Percentiles rank a stretch among this genome's conserved stretches.
These are phyloP conservation scores for Dysmachus trigonus DNA, from an alignment of 2,888 invertebrate species.

Conservation along the genomic window DNA sequence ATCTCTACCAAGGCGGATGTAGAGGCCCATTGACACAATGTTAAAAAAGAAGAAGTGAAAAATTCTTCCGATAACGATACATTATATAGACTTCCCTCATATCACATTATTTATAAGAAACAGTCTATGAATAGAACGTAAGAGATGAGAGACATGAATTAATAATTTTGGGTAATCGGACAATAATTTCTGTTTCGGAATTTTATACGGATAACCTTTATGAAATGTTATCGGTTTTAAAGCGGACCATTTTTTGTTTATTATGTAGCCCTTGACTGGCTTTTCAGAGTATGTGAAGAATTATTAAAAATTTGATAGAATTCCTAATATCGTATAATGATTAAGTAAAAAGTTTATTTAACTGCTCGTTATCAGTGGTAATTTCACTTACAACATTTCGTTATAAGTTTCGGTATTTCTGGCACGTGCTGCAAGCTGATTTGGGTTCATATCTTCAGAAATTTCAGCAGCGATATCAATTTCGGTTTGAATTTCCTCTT, in stretches of 20 bases:
- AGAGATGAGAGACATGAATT: background rate
- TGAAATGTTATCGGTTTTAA: background rate
- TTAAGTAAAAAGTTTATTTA: background rate
- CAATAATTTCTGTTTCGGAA: background rate
- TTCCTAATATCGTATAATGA: background rate
- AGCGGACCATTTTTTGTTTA: background rate
- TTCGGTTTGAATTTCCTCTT: background rate
- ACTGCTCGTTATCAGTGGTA: background rate
- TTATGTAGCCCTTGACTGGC: background rate
- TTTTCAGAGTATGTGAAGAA: background rate
- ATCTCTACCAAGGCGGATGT: slow-evolving; percentile 21
- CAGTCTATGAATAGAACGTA: background rate
- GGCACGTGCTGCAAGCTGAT: background rate
- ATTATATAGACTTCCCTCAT: background rate
- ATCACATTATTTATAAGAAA: background rate
- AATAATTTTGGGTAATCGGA: background rate
- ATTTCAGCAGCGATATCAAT: background rate
- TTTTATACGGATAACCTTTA: background rate
- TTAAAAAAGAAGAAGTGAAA: background rate
- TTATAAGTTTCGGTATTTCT: background rate
- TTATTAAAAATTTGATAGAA: background rate
- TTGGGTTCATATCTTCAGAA: background rate
- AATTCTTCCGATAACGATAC: background rate
- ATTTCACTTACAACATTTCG: no score
- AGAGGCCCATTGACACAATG: slow-evolving; percentile 21